Evolutionary conservation across 1,140 invertebrate genomes (phyloP).

Genomic region (Monomorium pharaonis): DNA sequence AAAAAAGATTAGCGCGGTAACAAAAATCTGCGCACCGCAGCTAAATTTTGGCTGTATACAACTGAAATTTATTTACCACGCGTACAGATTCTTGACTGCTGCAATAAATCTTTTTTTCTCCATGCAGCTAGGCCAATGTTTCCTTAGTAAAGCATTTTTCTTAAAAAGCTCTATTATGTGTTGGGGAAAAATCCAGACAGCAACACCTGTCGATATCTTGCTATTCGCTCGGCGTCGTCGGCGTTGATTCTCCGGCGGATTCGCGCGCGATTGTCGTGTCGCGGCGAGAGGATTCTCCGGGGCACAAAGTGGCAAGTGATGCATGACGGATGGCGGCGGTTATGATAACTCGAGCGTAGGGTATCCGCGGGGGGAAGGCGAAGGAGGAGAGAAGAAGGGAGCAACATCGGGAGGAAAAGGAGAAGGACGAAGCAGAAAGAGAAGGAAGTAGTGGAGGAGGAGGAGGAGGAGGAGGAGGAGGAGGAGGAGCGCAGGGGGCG

Average conservation of each 20-base stretch:
- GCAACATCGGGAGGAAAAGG: background rate
- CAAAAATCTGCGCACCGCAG: too few relatives aligned
- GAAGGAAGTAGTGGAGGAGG: slow-evolving; percentile 15
- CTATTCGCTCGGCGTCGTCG: slow-evolving; percentile 24
- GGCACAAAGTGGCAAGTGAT: slow-evolving; percentile 77
- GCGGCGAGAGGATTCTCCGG: slow-evolving; percentile 60
- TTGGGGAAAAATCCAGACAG: background rate
- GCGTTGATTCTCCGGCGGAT: slow-evolving; percentile 3
- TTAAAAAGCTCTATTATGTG: background rate
- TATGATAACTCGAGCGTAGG: slow-evolving; percentile 73
- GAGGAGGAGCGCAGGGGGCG: slow-evolving; percentile 37
- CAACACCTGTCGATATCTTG: slow-evolving; percentile 12
- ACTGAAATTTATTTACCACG: too few relatives aligned
- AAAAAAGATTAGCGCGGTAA: too few relatives aligned
- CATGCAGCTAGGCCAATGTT: background rate
- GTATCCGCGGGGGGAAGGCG: slow-evolving; percentile 19
- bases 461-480: slow-evolving; percentile 15
- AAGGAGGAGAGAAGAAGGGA: slow-evolving; percentile 13
- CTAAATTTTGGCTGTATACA: too few relatives aligned
- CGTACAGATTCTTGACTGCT: too few relatives aligned
- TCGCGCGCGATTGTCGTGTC: slow-evolving; percentile 56
- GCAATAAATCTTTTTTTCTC: too few relatives aligned
- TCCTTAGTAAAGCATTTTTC: background rate
- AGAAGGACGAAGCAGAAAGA: background rate
- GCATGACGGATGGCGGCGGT: slow-evolving; percentile 76